Conservation (phyloP, 2,888 invertebrate genomes). For the Dryomyza anilis region DNA sequence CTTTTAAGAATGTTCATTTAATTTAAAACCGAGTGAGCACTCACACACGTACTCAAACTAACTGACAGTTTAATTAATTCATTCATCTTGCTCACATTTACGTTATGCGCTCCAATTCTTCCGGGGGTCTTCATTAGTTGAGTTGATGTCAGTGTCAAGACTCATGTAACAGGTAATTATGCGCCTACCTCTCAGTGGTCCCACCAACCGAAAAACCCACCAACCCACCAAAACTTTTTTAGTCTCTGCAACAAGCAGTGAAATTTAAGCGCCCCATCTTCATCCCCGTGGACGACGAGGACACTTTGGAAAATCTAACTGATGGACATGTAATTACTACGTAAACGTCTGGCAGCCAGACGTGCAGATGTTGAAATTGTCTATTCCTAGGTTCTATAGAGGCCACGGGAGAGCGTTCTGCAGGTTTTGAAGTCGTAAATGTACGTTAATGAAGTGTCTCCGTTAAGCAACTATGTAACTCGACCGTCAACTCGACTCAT, state of each 20-base stretch:
- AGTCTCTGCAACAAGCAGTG: too few relatives aligned
- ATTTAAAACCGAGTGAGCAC: too few relatives aligned
- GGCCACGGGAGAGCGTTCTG: neutral
- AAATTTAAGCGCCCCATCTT: too few relatives aligned
- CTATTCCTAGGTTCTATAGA: neutral
- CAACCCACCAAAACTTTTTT: neutral
- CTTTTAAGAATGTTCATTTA: too few relatives aligned
- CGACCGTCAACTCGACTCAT: neutral
- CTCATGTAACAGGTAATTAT: slow-evolving; percentile 8
- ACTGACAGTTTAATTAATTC: slow-evolving; percentile 17
- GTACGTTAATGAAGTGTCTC: too few relatives aligned
- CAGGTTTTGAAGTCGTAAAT: neutral
- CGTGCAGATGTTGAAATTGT: neutral
- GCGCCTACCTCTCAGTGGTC: neutral
- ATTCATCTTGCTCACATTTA: neutral
- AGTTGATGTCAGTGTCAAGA: neutral
- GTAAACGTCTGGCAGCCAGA: neutral
- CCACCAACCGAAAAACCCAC: neutral
- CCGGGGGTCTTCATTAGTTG: slow-evolving; percentile 14
- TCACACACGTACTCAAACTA: neutral
- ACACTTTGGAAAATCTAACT: slow-evolving; percentile 8
- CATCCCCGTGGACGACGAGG: neutral
- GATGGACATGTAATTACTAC: slow-evolving; percentile 21
- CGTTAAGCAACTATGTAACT: too few relatives aligned
- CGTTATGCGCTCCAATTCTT: too few relatives aligned